Conservation (phyloP, 2,797 vertebrate genomes). For the Chloroceryle amazona region DNA sequence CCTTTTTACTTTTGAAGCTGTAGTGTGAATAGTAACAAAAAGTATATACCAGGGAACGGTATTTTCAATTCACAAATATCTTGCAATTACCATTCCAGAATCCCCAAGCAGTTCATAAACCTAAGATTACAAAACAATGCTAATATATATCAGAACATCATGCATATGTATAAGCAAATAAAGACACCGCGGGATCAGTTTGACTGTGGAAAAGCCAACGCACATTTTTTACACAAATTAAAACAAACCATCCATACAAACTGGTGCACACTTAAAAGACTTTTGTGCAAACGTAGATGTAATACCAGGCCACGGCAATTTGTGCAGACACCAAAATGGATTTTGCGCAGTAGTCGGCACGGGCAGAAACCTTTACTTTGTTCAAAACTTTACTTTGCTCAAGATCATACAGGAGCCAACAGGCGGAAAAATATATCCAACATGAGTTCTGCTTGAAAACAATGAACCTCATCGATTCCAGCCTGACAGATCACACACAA, state of each 20-base stretch:
- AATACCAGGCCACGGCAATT: fast-evolving
- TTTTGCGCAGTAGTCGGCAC: not conserved
- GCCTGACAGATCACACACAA: not conserved
- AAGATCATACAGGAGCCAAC: not conserved
- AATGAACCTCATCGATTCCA: not conserved
- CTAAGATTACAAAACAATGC: not conserved
- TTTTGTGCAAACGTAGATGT: not conserved
- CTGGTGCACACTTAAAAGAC: not conserved
- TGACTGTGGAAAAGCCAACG: not conserved
- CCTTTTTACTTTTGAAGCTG: not conserved
- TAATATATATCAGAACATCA: not conserved
- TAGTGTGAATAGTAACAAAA: not conserved
- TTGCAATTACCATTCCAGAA: not conserved
- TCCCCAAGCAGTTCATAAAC: not conserved
- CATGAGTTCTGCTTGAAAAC: not conserved
- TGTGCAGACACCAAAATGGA: not conserved
- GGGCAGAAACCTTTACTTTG: not conserved
- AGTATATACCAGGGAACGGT: not conserved
- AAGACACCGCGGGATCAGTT: not conserved
- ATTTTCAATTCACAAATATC: not conserved
- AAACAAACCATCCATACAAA: not conserved
- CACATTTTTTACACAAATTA: not conserved
- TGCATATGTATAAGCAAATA: not conserved
- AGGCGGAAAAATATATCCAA: not conserved
- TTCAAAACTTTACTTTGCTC: not conserved